A percentile compares a stretch with the other conserved stretches of the same genome.
These are phyloP conservation scores for Melinaea marsaeus DNA, from an alignment of 2,888 invertebrate genomes.

Conservation along the genomic window DNA sequence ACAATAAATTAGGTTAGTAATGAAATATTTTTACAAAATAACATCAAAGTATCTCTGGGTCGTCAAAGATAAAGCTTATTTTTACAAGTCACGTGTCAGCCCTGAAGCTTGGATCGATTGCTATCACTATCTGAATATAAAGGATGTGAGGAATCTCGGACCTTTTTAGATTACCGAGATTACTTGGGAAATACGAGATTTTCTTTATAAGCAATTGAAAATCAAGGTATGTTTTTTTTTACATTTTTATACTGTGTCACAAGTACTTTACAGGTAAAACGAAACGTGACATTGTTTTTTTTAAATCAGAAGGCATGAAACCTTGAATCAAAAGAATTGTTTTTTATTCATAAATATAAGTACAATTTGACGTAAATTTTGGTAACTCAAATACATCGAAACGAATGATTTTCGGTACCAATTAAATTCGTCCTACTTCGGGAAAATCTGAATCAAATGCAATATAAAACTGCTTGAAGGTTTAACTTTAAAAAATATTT, in stretches of 20 bases:
- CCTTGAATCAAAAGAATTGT: no score
- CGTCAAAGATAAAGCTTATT: neutral
- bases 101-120: neutral
- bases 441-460: neutral
- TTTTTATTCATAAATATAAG: no score
- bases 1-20: no score
- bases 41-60: no score
- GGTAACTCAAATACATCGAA: neutral
- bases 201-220: neutral
- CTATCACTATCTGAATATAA: conserved; percentile 4
- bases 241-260: no score
- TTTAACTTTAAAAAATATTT: conserved; percentile 1
- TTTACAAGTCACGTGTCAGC: neutral
- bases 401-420: neutral
- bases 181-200: neutral
- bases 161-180: conserved; percentile 4
- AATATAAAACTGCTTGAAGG: neutral
- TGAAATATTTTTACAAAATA: no score
- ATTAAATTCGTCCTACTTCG: neutral
- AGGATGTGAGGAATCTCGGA: neutral
- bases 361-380: no score
- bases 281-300: no score
- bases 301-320: no score
- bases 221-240: neutral
- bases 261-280: no score